Conservation (phyloP, 2,113 vertebrate species). For the Hippocampus guttulatus region DNA sequence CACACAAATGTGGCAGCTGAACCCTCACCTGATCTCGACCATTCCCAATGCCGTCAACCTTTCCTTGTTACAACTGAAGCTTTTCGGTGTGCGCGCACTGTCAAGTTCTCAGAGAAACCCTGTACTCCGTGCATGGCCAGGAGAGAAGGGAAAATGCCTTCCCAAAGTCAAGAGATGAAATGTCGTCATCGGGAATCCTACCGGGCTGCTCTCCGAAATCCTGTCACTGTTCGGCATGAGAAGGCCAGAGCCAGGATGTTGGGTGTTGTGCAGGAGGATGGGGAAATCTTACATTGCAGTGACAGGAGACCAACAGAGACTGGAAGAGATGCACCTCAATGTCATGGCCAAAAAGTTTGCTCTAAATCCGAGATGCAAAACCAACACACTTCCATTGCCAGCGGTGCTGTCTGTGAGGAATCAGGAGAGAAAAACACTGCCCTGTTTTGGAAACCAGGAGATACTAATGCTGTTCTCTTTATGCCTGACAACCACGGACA, state of each 20-base stretch:
- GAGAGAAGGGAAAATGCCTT: constrained; percentile 57
- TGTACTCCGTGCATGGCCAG: constrained; percentile 68
- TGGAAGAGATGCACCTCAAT: constrained; percentile 19
- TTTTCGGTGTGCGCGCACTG: constrained; percentile 43
- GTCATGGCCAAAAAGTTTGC: constrained; percentile 18
- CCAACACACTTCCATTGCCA: constrained; percentile 11
- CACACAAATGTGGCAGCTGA: constrained; percentile 10
- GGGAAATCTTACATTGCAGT: constrained; percentile 11
- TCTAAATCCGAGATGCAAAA: constrained; percentile 20
- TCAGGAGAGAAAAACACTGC: constrained; percentile 44
- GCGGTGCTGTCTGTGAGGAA: constrained; percentile 43
- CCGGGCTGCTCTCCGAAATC: constrained; percentile 70
- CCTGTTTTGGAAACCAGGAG: constrained; percentile 39
- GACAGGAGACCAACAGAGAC: constrained; percentile 14
- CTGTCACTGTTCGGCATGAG: constrained; percentile 46
- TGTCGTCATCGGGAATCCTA: constrained; percentile 76
- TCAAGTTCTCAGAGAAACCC: constrained; percentile 69
- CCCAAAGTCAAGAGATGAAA: constrained; percentile 50
- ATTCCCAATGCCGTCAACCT: constrained; percentile 22
- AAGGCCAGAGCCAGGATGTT: constrained; percentile 38
- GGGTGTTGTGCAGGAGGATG: constrained; percentile 66
- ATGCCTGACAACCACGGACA: constrained; percentile 21
- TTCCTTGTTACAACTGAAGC: constrained; percentile 10
- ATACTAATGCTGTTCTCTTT: constrained; percentile 17
- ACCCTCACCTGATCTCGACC: constrained; percentile 4